Evolutionary conservation across 2,888 invertebrate species (phyloP), one percentile per base, ranked within the genome.

Genomic region (Andrena flavipes): DNA sequence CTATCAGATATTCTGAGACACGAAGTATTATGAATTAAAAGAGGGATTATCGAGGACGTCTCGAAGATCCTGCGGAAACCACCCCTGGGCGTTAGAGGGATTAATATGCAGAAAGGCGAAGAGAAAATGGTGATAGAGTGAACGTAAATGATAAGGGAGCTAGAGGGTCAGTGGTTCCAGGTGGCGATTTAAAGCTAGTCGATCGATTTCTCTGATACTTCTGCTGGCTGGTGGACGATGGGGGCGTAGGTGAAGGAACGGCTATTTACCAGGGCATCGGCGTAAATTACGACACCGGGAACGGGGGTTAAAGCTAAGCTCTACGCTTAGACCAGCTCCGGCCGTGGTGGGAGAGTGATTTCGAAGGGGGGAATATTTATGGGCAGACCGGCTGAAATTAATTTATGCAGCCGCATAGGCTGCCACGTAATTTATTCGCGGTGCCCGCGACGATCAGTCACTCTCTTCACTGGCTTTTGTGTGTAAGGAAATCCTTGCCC

Each of bases 391-490:
- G 91, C 84, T 91, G 91, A 93, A 93, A 93, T 93, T 93, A 92
- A 93, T 93, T 93, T 93, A 93, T 93, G 92, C 92, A 91, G 92
- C 91, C 91, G 88, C 92, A 92, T 92, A 91, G 93, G 91, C 90
- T 93, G 93, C 92, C 92, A 92, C 88, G 92, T 93, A 92, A 93
- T 93, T 93, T 93, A 93, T 93, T 93, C 91, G 91, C 88, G 88
- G 87, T 88, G 84, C 85, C 88, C 88, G 90, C 91, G 90, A 93
- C 91, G 91, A 93, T 93, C 93, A 92, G 91, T 93, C 93, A 93
- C 92, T 91, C 90, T 89, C 89, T 86, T 90, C 91, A 84, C 90
- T 87, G 87, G 90, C 91, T 91, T 90, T 91, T 91, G 90, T 90
- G 87, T 86, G 91, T 90, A 91, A 91, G 90, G 86, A 91, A 91